These are phyloP conservation scores for Neofelis nebulosa DNA, from an alignment of 2,113 vertebrate species.

Conservation along the genomic window DNA sequence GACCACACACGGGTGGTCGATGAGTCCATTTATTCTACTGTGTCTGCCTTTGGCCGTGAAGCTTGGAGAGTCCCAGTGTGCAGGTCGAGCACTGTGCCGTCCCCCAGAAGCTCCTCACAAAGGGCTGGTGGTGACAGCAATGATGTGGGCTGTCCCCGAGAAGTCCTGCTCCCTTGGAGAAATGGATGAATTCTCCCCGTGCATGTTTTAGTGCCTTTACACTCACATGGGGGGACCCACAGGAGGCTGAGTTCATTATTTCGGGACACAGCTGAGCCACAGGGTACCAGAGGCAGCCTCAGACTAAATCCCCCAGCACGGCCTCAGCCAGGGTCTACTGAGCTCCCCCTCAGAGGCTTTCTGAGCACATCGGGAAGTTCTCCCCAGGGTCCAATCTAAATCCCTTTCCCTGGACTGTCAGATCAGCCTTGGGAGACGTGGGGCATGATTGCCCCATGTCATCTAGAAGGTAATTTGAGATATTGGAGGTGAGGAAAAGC, in stretches of 20 bases:
- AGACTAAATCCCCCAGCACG: background rate
- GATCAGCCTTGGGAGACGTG: background rate
- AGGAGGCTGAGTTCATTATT: background rate
- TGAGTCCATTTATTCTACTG: background rate
- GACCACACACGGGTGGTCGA: rapidly evolving
- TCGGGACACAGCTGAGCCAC: background rate
- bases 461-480: background rate
- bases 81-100: background rate
- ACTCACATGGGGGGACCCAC: background rate
- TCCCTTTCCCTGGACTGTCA: background rate
- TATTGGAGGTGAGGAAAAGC: background rate
- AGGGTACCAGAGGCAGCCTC: background rate
- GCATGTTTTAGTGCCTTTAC: background rate
- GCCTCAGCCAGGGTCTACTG: rapidly evolving
- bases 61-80: background rate
- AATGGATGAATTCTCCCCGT: background rate
- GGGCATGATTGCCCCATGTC: background rate
- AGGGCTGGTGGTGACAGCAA: background rate
- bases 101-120: background rate
- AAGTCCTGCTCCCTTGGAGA: background rate
- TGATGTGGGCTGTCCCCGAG: rapidly evolving
- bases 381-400: background rate
- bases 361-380: background rate
- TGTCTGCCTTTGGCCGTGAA: background rate
- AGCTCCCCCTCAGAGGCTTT: background rate